These are phyloP conservation scores for Epistrophe grossulariae DNA, from an alignment of 2,888 invertebrate species.

Conservation along the genomic window DNA sequence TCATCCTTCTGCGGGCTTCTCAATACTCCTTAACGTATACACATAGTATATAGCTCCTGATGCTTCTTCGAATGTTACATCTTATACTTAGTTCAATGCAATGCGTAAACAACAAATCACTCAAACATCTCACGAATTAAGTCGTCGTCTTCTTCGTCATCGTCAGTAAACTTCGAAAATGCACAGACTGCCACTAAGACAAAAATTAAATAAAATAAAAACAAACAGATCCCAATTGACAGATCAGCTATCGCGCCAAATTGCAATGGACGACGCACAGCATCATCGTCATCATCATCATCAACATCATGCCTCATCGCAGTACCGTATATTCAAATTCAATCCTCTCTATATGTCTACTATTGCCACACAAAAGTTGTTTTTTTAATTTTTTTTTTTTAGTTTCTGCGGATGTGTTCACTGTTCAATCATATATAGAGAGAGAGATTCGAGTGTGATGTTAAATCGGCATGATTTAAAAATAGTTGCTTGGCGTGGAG, in stretches of 20 bases:
- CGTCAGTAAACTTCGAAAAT: slow-evolving; percentile 71
- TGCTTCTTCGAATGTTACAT: not conserved
- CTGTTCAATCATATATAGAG: slow-evolving; percentile 48
- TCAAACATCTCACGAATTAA: slow-evolving; percentile 75
- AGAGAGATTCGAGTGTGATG: slow-evolving; percentile 22
- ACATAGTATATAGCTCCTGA: not conserved
- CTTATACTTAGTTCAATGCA: slow-evolving; percentile 35
- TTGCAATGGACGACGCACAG: slow-evolving; percentile 52
- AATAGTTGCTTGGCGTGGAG: slow-evolving; percentile 60
- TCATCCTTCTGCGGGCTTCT: slow-evolving; percentile 58
- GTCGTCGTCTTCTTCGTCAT: slow-evolving; percentile 65
- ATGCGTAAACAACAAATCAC: slow-evolving; percentile 72
- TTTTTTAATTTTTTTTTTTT: slow-evolving; percentile 6
- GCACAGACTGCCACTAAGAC: slow-evolving; percentile 23
- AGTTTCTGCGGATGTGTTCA: slow-evolving; percentile 47
- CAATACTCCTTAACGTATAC: not conserved
- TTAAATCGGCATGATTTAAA: slow-evolving; percentile 39
- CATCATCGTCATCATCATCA: slow-evolving; percentile 47
- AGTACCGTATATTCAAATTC: not conserved
- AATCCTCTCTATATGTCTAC: not conserved
- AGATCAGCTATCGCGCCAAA: slow-evolving; percentile 72
- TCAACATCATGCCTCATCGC: slow-evolving; percentile 20
- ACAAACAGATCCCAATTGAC: slow-evolving; percentile 57
- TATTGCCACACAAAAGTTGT: not conserved
- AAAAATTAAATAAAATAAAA: slow-evolving; percentile 27